phyloP scores from a whole-genome alignment of 2,113 vertebrate species.

The Micronisus gabar region DNA sequence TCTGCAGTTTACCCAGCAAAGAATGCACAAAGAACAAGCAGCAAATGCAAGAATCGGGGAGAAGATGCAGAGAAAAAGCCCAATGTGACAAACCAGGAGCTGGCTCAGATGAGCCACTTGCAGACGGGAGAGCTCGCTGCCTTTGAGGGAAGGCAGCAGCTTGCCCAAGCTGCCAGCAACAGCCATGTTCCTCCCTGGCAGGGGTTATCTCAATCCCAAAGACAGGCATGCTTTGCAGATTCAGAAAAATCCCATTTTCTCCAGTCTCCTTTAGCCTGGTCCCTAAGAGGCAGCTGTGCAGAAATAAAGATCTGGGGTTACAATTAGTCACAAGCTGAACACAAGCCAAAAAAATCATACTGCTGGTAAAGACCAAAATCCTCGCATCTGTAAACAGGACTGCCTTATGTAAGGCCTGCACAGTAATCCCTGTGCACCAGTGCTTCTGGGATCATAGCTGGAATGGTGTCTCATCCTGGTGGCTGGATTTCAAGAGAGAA shows the following conservation, averaged over 20 bases:
- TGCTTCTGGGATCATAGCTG: background rate
- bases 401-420: background rate
- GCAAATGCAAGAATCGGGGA: background rate
- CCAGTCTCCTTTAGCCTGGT: background rate
- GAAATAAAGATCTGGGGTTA: slow-evolving; percentile 3
- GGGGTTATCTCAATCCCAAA: background rate
- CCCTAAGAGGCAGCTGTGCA: background rate
- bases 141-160: background rate
- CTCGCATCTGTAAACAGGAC: background rate
- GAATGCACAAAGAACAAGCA: background rate
- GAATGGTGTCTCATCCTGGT: background rate
- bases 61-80: background rate
- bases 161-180: background rate
- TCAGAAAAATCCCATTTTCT: background rate
- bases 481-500: background rate
- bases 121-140: background rate
- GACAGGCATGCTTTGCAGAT: background rate
- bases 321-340: slow-evolving; percentile 6
- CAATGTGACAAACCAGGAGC: background rate
- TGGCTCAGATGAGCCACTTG: rapidly evolving
- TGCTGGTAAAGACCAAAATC: slow-evolving; percentile 18
- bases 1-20: background rate
- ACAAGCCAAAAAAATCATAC: background rate
- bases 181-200: background rate
- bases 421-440: background rate